Base-by-base conservation (phyloP, 1,140 invertebrate genomes). In the Drosophila pectinifera region DNA sequence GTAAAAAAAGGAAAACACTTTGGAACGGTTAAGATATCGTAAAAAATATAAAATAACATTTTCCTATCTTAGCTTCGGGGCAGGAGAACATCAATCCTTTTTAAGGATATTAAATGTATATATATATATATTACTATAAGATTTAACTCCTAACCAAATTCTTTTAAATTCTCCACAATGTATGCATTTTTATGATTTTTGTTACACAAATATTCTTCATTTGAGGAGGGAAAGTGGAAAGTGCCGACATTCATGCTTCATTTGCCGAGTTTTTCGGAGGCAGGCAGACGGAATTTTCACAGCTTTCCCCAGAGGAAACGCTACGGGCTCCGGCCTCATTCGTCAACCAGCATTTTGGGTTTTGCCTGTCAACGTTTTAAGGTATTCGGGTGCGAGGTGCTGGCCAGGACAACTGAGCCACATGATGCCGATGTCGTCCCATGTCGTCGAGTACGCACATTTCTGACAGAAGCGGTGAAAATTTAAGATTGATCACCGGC, bases 401-500 rank as follows among this genome's bases (percentile, higher is more conserved):
- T 57, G 67, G 67, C 64, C 67, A 70, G 67, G 67, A 54, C 62
- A 63, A 42, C 58, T 74, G 64, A 81, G 62, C 82, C 81, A 82
- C 78, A 78, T 88, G 82, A 80, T 81, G 78, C 69, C 69, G 10
- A 55, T 67, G 64, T 69, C 78, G 48, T 70, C 83, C 79, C 75
- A 65, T 86, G 82, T 86, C 82, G 82, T 88, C 82, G 69, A 51
- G 78, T 75, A 78, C 79, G 84, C 67, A 88, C 79, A 86, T 68
- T 91, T 86, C 80, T 91, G 90, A 91, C 90, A 91, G 90, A 88
- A 90, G 85, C 83, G 90, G 85, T 91, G 90, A 91, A 91, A 91
- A 91, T 91, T 91, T 84, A 88, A 91, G 90, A 91, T 91, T 91
- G 90, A 91, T 91, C 90, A 91, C 90, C 90, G 36, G 34, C 63